Evolutionary conservation across 2,888 invertebrate genomes (phyloP).

Genomic region (Dicyrtoma fusca): DNA sequence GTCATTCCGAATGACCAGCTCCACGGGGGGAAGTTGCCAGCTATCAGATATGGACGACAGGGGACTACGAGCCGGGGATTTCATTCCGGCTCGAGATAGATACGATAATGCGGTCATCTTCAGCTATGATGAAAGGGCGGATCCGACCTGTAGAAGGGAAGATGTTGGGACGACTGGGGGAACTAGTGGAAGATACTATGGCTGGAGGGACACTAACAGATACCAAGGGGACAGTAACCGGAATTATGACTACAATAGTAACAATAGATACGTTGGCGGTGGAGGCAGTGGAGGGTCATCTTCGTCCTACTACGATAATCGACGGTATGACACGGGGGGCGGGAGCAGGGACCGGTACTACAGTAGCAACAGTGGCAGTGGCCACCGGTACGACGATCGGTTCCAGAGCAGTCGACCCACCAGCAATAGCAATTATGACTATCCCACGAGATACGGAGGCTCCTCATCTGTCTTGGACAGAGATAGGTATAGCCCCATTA

Average conservation of each 20-base stretch:
- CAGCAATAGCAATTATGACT: constrained; percentile 9
- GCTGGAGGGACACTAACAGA: neutral
- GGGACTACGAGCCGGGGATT: constrained; percentile 43
- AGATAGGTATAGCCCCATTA: constrained; percentile 14
- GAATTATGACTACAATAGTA: constrained; percentile 22
- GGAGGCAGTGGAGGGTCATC: constrained; percentile 3
- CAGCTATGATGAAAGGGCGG: constrained; percentile 43
- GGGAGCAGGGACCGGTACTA: constrained; percentile 3
- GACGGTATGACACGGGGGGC: constrained; percentile 1
- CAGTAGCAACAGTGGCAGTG: neutral
- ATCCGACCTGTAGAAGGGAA: constrained; percentile 36
- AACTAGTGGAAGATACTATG: neutral
- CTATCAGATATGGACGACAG: constrained; percentile 42
- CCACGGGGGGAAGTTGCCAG: constrained; percentile 47
- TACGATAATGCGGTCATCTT: constrained; percentile 47
- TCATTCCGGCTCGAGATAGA: constrained; percentile 44
- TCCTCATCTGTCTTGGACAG: neutral
- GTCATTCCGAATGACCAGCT: constrained; percentile 46
- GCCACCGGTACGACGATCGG: constrained; percentile 6
- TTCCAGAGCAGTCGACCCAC: constrained; percentile 5
- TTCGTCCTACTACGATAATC: constrained; percentile 15
- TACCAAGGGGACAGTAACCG: constrained; percentile 2
- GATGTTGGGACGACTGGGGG: neutral
- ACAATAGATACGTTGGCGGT: constrained; percentile 33
- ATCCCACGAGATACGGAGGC: constrained; percentile 11